Base-by-base conservation (phyloP, 1,140 invertebrate genomes). In the Bombus pyrosoma region DNA sequence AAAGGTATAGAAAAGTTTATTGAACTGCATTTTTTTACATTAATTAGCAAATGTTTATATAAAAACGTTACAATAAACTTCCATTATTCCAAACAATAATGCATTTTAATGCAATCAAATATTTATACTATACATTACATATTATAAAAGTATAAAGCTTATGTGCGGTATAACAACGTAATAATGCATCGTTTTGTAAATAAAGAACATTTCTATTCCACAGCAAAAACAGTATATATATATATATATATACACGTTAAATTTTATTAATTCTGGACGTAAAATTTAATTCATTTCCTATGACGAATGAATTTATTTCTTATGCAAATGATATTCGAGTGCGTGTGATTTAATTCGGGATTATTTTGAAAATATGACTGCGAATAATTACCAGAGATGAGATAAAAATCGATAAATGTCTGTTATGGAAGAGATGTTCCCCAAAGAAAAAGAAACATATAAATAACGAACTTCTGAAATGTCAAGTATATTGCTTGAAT, bases 161-260 rank as follows among this genome's bases (percentile, higher is more conserved):
- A 68, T 69, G 69, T 80, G 13, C 72, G 37, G 57, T 86, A 74
- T 68, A 79, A 74, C 62, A 28, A 85, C 53, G 83, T 43, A 22
- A 62, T 64, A 64, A 18, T 78, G n/a, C 69, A 62, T 57, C 6
- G 79, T 69, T 75, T 32, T 76, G 22, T 64, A 76, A 62, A 86
- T 90, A 34, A 71, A 84, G 43, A 74, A 68, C 78, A 91, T 93
- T 93, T 93, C 92, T 93, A 93, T 93, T 93, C 92, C 92, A 93
- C 92, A 93, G 85, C 84, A 92, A 89, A 80, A 83, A 86, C 75
- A 86, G 69, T 47, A 82, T 10, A 59, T 47, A 37, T 34, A 43
- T 43, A 47, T 47, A 57, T 10, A 10, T 57, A 78, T 53, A 76
- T 22, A 75, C n/a, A 39, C 9, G 22, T 66, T 66, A 41, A 66